Evolutionary conservation across 2,113 vertebrate genomes (phyloP), one percentile per base, ranked within the genome.

Genomic region (Synodontis membranacea): DNA sequence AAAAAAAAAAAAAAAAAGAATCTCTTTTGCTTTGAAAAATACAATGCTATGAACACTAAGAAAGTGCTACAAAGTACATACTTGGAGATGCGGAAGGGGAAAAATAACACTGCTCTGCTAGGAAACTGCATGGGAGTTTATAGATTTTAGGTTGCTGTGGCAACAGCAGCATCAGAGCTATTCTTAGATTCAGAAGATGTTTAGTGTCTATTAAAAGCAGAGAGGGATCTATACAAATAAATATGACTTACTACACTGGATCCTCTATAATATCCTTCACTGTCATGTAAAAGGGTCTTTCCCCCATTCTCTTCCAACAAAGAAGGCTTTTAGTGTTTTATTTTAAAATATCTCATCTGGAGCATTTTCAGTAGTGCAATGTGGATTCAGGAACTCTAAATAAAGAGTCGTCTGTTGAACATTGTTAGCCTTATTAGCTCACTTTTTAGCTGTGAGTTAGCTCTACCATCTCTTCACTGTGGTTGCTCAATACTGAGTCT

Each of bases 81-180:
- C 28, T 34, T 42, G 78, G 75, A 78, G 83, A 86, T 60, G 64
- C n/a, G 74, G 66, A 75, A 68, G 75, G 52, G 52, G 79, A 86
- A 80, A 80, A 89, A 86, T 88, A 81, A 86, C 80, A 84, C 75
- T 34, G 76, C 84, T 88, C 64, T 70, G 85, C 86, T 85, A 75
- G 74, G 80, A 88, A 86, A 88, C 84, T 88, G 82, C 58, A 68
- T 76, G 52, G 78, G 84, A 88, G 76, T 87, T 89, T 88, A 88
- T 89, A 86, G 87, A 89, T 88, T 91, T 89, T 85, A 79, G 86
- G 91, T 91, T 91, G 87, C 91, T 80, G 31, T 89, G 86, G 89
- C 82, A 90, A 90, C 91, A 70, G 83, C 62, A 90, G 84, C 64
- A 90, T 90, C 87, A 84, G 79, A 82, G 80, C 80, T 82, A 81